phyloP scores from a whole-genome alignment of 2,113 vertebrate genomes.

The Camelus dromedarius region DNA sequence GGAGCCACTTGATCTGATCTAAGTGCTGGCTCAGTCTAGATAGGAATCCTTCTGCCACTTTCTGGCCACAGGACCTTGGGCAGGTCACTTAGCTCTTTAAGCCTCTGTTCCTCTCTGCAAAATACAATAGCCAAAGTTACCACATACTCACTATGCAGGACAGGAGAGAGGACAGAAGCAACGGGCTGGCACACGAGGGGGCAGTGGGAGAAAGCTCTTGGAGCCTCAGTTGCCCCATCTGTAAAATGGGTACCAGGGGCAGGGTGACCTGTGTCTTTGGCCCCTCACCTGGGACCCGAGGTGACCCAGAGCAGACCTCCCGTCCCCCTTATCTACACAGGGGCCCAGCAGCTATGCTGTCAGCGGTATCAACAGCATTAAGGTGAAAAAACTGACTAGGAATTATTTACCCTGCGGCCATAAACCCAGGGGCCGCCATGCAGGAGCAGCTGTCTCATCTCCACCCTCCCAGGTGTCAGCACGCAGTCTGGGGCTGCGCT shows the following conservation, averaged over 20 bases:
- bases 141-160: neutral
- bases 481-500: fast-evolving
- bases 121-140: no score
- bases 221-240: neutral
- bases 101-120: neutral
- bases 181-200: fast-evolving
- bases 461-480: conserved; percentile 54
- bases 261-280: neutral
- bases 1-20: neutral
- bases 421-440: neutral
- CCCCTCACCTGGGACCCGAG: neutral
- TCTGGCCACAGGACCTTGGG: neutral
- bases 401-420: conserved; percentile 38
- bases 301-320: neutral
- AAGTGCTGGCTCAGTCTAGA: fast-evolving
- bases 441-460: conserved; percentile 40
- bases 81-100: neutral
- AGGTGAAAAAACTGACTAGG: conserved; percentile 47
- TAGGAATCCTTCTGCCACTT: neutral
- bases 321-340: neutral
- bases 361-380: neutral
- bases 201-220: neutral
- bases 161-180: neutral
- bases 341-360: neutral
- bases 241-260: neutral